Percentiles rank a stretch among this genome's conserved stretches.
Evolutionary conservation across 2,113 vertebrate species (phyloP).

Genomic region (Anguilla rostrata): DNA sequence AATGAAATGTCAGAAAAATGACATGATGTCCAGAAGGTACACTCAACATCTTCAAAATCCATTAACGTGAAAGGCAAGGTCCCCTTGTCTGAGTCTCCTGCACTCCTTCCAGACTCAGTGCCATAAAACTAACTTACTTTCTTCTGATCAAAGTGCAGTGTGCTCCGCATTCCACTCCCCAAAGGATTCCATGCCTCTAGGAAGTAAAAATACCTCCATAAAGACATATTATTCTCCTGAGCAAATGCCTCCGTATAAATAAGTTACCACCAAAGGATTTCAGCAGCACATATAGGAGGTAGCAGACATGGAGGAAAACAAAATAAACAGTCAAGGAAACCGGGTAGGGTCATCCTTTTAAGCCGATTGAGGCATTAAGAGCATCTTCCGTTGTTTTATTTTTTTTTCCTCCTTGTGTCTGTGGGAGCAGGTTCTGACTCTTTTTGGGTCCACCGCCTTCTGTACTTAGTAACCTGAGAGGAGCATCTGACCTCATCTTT

Average conservation of each 20-base stretch:
- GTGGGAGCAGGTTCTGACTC: background rate
- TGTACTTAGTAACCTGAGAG: background rate
- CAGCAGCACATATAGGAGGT: constrained; percentile 1
- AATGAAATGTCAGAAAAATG: constrained; percentile 32
- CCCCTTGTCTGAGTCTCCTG: constrained; percentile 16
- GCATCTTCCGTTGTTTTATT: background rate
- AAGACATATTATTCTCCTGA: background rate
- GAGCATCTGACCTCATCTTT: background rate
- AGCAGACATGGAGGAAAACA: background rate
- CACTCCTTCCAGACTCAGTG: constrained; percentile 33
- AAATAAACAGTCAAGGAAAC: background rate
- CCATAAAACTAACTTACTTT: constrained; percentile 48
- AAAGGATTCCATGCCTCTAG: background rate
- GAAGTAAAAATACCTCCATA: background rate
- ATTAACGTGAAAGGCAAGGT: constrained; percentile 31
- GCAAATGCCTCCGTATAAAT: background rate
- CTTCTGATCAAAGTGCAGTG: constrained; percentile 46
- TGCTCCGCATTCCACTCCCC: constrained; percentile 17
- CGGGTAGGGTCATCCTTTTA: background rate
- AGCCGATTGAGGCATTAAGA: background rate
- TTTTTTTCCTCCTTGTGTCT: background rate
- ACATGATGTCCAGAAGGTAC: constrained; percentile 22
- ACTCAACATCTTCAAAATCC: constrained; percentile 39
- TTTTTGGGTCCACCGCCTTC: background rate
- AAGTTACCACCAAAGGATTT: background rate